phyloP scores from a whole-genome alignment of 2,113 vertebrate species.

The Passer montanus region DNA sequence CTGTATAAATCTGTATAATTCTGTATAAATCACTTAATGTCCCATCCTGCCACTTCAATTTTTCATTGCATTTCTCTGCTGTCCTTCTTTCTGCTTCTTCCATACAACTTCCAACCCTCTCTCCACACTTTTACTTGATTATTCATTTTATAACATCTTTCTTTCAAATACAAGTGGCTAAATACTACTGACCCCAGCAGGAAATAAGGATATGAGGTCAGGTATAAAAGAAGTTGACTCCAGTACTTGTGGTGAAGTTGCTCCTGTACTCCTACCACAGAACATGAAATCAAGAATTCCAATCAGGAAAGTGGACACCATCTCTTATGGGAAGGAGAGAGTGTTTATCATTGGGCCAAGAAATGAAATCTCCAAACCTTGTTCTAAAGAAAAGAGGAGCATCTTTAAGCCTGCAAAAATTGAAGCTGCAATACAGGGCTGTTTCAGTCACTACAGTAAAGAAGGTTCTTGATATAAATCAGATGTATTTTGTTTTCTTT shows the following conservation, averaged over 20 bases:
- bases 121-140: neutral
- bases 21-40: neutral
- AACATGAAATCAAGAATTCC: neutral
- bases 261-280: neutral
- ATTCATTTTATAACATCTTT: neutral
- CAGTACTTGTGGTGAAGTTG: neutral
- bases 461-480: neutral
- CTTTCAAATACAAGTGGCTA: neutral
- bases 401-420: neutral
- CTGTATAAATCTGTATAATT: neutral
- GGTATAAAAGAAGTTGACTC: neutral
- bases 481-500: neutral
- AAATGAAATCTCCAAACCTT: neutral
- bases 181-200: neutral
- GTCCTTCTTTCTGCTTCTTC: neutral
- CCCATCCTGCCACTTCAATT: neutral
- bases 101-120: neutral
- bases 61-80: neutral
- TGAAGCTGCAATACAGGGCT: neutral
- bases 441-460: neutral
- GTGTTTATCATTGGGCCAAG: neutral
- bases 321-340: neutral
- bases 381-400: neutral
- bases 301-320: neutral
- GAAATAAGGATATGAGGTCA: neutral